Evolutionary conservation across 2,888 invertebrate species (phyloP), one percentile per base, ranked within the genome.

Genomic region (Drosophila parthenogenetica): DNA sequence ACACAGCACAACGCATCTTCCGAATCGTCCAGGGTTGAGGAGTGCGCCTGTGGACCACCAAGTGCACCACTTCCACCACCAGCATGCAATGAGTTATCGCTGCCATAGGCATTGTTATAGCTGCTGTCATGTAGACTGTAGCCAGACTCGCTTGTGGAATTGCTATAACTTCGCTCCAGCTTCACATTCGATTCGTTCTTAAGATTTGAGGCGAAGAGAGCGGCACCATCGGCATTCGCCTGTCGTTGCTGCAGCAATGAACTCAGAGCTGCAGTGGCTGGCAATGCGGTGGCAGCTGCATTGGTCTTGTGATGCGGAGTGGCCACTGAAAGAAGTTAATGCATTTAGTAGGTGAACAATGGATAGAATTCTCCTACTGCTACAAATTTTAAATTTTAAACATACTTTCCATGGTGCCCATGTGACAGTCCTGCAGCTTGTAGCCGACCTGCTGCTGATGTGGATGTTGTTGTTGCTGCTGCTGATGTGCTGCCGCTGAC

Each of bases 1-100:
- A 90, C 90, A 73, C 90, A 90, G 54, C 90, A 90, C 13, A 89
- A 40, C 0, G 89, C 89, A 57, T 87, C 89, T 42, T 90, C 91
- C 14, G 89, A 89, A 37, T 86, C 86, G 59, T 86, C 86, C 45
- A 86, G 76, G 40, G 89, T 88, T 4, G 85, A 86, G 5, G 85
- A 89, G 55, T 89, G 85, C n/a, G 89, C 89, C 51, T 78, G 78
- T 0, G 75, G 85, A n/a, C 80, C 89, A 45, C 76, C 89, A 42
- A 81, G 60, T 13, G 46, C 59, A 5, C 58, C 58, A 4, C 71
- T 40, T 0, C 48, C 61, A 4, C 35, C 54, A 5, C 54, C 35
- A 32, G 57, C 46, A n/a, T 86, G 84, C 1, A 78, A 11, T 0
- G 87, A 78, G 7, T 64, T 75, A 8, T 90, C 90, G 14, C 87